These are phyloP conservation scores for Pristionchus exspectatus DNA, from an alignment of 2,888 invertebrate genomes.

Conservation along the genomic window DNA sequence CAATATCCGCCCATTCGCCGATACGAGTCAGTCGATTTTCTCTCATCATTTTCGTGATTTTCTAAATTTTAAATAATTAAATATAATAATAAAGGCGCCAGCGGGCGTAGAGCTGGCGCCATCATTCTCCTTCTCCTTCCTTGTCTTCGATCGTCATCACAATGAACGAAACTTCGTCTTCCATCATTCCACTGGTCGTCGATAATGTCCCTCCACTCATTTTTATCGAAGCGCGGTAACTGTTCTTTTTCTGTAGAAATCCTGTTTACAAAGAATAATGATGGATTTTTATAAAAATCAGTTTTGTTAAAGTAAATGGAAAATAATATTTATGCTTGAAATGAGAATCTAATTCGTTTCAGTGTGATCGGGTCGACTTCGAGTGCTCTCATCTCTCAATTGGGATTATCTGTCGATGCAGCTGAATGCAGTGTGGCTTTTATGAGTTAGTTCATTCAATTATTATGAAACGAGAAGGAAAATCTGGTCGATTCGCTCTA, in stretches of 20 bases:
- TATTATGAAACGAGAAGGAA: neutral
- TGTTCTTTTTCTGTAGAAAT: neutral
- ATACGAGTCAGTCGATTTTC: neutral
- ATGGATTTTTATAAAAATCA: no score
- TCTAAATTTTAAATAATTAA: neutral
- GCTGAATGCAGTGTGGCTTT: conserved; percentile 70
- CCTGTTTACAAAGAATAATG: no score
- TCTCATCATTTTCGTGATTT: neutral
- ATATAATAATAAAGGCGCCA: conserved; percentile 14
- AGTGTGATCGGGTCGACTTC: conserved; percentile 29
- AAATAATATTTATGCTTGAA: neutral
- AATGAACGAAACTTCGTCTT: neutral
- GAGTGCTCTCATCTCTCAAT: conserved; percentile 62
- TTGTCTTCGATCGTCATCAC: neutral
- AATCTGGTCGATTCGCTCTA: neutral
- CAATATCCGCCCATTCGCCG: neutral
- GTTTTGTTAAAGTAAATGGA: neutral
- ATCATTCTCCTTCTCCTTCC: neutral
- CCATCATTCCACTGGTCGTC: conserved; percentile 23
- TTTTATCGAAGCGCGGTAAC: conserved; percentile 45
- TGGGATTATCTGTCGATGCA: conserved; percentile 71
- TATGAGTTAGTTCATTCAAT: conserved; percentile 69
- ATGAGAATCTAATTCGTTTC: neutral
- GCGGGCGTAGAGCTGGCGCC: conserved; percentile 4
- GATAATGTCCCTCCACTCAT: conserved; percentile 44